Conservation (phyloP, 2,113 vertebrate genomes). For the Sinocyclocheilus anshuiensis region DNA sequence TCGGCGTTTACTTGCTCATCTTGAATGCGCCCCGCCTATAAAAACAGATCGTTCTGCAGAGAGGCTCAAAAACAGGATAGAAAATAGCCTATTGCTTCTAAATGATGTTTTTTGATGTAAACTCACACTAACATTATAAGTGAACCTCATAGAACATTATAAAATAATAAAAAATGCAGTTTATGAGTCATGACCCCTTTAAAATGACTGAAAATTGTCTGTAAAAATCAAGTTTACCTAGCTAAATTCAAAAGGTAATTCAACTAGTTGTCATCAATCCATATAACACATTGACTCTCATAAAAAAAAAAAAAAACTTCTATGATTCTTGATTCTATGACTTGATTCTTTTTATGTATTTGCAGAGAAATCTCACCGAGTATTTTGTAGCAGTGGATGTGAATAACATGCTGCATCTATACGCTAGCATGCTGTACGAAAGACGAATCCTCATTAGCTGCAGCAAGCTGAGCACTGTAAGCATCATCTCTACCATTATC, state of each 20-base stretch:
- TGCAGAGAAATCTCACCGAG: constrained; percentile 97
- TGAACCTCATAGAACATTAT: too few species aligned
- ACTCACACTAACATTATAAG: too few species aligned
- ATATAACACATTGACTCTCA: neutral
- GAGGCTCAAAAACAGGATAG: too few species aligned
- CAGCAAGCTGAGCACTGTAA: constrained; percentile 98
- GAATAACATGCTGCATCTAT: constrained; percentile 98
- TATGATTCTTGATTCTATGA: too few species aligned
- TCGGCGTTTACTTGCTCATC: too few species aligned
- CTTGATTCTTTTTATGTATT: constrained; percentile 51
- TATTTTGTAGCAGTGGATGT: constrained; percentile 98
- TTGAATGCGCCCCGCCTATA: too few species aligned
- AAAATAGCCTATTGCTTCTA: too few species aligned
- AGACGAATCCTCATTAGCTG: constrained; percentile 94
- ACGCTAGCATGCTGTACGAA: constrained; percentile 96
- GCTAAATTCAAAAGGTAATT: too few species aligned
- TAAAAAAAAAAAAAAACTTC: neutral
- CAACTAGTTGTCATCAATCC: neutral
- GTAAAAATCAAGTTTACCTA: neutral
- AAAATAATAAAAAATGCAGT: too few species aligned
- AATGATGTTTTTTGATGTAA: too few species aligned
- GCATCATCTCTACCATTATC: constrained; percentile 62
- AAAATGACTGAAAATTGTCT: neutral
- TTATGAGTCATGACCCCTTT: neutral
- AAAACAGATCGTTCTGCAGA: too few species aligned